Evolutionary conservation across 92 coral and sea anemone species (phyloP).

Genomic region (Porites lobata): DNA sequence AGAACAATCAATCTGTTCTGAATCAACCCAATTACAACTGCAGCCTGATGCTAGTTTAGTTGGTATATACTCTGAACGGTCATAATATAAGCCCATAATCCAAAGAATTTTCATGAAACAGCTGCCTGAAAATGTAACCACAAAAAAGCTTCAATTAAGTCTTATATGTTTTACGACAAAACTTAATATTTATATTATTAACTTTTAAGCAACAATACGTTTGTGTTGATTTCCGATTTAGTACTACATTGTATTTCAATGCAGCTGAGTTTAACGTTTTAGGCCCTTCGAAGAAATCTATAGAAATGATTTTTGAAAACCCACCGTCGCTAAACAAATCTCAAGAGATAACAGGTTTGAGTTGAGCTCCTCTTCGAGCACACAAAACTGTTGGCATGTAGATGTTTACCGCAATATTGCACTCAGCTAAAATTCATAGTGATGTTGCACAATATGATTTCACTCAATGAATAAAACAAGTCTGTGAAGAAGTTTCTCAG

Average conservation of each 20-base stretch:
- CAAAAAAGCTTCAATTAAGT: background rate
- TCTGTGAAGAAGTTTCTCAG: background rate
- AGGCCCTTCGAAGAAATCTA: background rate
- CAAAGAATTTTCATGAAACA: background rate
- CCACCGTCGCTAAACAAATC: no score
- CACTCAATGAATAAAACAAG: background rate
- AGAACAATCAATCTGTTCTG: background rate
- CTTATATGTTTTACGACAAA: slow-evolving; percentile 13
- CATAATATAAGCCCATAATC: background rate
- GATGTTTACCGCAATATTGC: background rate
- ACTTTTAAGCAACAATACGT: slow-evolving; percentile 1
- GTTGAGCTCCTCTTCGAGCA: no score
- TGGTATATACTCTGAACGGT: background rate
- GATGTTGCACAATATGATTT: background rate
- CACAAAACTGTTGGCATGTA: background rate
- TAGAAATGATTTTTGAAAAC: background rate
- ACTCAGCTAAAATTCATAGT: background rate
- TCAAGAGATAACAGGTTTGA: no score
- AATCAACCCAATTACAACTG: background rate
- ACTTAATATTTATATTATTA: background rate
- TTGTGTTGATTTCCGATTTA: slow-evolving; percentile 8
- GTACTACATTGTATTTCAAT: background rate
- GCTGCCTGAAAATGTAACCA: background rate
- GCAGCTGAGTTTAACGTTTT: background rate
- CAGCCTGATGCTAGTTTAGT: background rate